Evolutionary conservation across 2,113 vertebrate species (phyloP).

Genomic region (Albula glossodonta): DNA sequence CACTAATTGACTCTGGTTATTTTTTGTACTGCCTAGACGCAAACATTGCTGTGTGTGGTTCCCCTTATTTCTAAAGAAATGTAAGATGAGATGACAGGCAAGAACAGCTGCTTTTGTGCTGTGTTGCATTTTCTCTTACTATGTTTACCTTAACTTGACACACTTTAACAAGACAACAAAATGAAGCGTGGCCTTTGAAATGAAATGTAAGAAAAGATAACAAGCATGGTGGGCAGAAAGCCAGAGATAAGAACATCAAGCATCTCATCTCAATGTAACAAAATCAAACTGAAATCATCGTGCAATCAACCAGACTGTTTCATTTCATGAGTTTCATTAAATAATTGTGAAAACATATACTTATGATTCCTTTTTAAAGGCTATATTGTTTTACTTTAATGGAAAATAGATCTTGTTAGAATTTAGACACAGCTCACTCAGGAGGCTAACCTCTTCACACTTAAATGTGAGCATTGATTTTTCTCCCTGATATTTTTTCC

Average conservation of each 20-base stretch:
- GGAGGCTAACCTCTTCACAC: not conserved
- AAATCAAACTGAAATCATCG: not conserved
- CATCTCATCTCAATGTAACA: constrained; percentile 4
- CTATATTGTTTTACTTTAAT: not conserved
- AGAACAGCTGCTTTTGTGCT: not conserved
- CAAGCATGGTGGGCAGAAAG: not conserved
- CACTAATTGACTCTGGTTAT: not conserved
- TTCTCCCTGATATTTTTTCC: not conserved
- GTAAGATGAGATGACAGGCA: not conserved
- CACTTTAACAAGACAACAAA: constrained; percentile 7
- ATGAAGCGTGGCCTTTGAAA: not conserved
- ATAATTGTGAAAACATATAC: constrained; percentile 6
- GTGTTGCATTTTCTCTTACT: not conserved
- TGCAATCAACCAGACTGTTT: not conserved
- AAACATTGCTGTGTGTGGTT: not conserved
- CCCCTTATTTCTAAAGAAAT: not conserved
- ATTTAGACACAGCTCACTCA: constrained; percentile 2
- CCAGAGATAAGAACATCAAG: constrained; percentile 9
- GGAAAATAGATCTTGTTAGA: not conserved
- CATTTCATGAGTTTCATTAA: not conserved
- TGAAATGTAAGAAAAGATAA: not conserved
- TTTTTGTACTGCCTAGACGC: not conserved
- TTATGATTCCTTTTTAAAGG: not conserved
- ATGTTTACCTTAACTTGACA: not conserved
- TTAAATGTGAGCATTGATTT: not conserved